phyloP scores from a whole-genome alignment of 2,888 invertebrate genomes.

The Coleophora flavipennella region DNA sequence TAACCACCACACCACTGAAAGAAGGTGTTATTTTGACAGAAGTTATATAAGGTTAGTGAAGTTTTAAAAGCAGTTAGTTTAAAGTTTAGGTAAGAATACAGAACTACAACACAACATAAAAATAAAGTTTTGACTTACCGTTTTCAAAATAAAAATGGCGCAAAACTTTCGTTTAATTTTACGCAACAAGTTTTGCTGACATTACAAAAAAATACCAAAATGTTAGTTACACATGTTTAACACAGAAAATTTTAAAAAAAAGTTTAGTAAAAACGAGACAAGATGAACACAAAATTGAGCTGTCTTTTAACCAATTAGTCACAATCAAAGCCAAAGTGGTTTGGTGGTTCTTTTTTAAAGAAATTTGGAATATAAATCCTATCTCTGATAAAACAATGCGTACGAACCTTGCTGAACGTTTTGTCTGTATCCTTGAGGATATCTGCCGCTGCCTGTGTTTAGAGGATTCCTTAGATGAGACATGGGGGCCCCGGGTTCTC shows the following conservation, averaged over 20 bases:
- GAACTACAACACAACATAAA: slow-evolving; percentile 23
- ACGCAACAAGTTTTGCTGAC: slow-evolving; percentile 15
- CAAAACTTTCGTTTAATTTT: slow-evolving; percentile 19
- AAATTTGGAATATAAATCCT: slow-evolving; percentile 39
- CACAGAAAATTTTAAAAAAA: slow-evolving; percentile 33
- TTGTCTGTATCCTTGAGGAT: slow-evolving; percentile 60
- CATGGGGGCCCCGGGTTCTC: slow-evolving; percentile 62
- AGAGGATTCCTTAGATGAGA: slow-evolving; percentile 58
- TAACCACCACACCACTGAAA: slow-evolving; percentile 68
- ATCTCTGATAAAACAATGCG: slow-evolving; percentile 39
- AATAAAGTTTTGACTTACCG: slow-evolving; percentile 50
- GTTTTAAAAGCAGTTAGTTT: slow-evolving; percentile 45
- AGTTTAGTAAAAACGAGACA: slow-evolving; percentile 25
- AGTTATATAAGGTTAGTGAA: slow-evolving; percentile 36
- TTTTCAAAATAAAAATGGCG: slow-evolving; percentile 18
- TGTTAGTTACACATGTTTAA: slow-evolving; percentile 46
- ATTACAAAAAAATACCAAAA: slow-evolving; percentile 10
- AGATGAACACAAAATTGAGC: slow-evolving; percentile 48
- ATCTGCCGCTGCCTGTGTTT: slow-evolving; percentile 60
- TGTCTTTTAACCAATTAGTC: slow-evolving; percentile 60
- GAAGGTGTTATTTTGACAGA: slow-evolving; percentile 20
- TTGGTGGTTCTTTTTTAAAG: slow-evolving; percentile 43
- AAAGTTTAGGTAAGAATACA: slow-evolving; percentile 19
- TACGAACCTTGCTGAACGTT: slow-evolving; percentile 69
- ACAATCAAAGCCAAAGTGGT: slow-evolving; percentile 57